Percentiles rank a stretch among this genome's conserved stretches.
phyloP scores from a whole-genome alignment of 2,113 vertebrate species.

The Oncorhynchus kisutch region DNA sequence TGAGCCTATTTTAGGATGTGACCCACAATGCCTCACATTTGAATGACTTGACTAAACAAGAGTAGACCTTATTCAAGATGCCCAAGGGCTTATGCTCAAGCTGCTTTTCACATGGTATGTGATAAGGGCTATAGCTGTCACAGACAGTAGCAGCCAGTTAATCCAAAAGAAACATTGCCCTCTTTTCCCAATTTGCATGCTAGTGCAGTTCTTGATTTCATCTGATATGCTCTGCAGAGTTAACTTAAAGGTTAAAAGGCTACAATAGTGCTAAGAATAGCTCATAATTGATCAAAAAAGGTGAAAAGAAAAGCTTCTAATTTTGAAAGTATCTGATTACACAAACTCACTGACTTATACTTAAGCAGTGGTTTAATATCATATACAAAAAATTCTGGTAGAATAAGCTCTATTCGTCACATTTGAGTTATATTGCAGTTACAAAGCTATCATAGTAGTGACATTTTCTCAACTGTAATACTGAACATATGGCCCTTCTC shows the following conservation, averaged over 20 bases:
- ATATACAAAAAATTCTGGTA: no score
- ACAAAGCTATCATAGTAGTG: no score
- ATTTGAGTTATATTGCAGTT: no score
- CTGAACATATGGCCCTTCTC: not conserved
- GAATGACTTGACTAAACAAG: slow-evolving; percentile 51
- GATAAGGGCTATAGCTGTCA: slow-evolving; percentile 61
- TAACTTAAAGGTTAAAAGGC: slow-evolving; percentile 37
- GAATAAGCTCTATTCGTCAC: no score
- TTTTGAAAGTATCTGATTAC: not conserved
- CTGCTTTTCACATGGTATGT: slow-evolving; percentile 41
- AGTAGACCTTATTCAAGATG: slow-evolving; percentile 29
- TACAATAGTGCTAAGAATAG: slow-evolving; percentile 23
- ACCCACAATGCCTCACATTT: slow-evolving; percentile 48
- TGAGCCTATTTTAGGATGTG: slow-evolving; percentile 52
- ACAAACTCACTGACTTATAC: not conserved
- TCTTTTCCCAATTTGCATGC: slow-evolving; percentile 73
- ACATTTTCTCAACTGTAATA: not conserved
- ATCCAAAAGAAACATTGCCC: slow-evolving; percentile 68
- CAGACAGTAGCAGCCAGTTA: slow-evolving; percentile 59
- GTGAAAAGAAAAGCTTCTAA: not conserved
- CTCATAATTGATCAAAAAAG: not conserved
- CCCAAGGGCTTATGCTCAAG: slow-evolving; percentile 31
- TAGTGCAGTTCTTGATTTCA: slow-evolving; percentile 68
- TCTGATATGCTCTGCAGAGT: slow-evolving; percentile 55
- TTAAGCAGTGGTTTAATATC: no score